Base-by-base conservation (phyloP, 2,888 invertebrate species). In the Thecophora atra region DNA sequence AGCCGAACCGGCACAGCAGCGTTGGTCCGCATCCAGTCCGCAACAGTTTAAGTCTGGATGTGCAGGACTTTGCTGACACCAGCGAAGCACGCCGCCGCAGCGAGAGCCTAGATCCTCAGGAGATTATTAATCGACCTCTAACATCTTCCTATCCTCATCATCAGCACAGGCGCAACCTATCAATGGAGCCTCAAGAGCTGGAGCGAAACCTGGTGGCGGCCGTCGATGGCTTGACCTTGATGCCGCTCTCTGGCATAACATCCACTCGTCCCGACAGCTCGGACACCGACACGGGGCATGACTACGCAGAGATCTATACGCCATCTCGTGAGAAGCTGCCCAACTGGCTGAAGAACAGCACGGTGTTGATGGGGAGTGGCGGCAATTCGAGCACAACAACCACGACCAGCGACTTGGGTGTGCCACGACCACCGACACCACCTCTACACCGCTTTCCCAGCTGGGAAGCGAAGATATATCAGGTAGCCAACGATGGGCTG, bases 391-490 rank as follows among this genome's bases (percentile, higher is more conserved):
- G 89, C 0, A 89, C 71, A 83, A 89, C 66, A 24, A 83, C 80
- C 83, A 89, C 70, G 71, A 85, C 83, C 74, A 84, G 83, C 56
- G 82, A 84, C 21, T 65, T 84, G 72, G 84, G 80, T 11, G 81
- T 83, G 17, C 88, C 89, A 3, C 88, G 91, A 76, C 94, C 96
- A 0, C 96, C 96, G 17, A 96, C 97, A 0, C 97, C 97, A 28
- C 97, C 97, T 0, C 86, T 97, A 70, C 97, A 97, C 84, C 89
- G 97, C 82, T 95, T 95, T 84, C 95, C 95, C 5, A 94, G 94
- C 80, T 97, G 97, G 97, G 97, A 97, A 87, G 96, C 96, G n/a
- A 92, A 96, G 84, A 97, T 97, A 81, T 97, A 97, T 86, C 96
- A 96, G 89, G 94, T 95, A 70, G 90, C 90, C 58, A 89, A 89